A percentile compares a stretch with the other conserved stretches of the same genome.
Evolutionary conservation across 2,797 vertebrate genomes (phyloP).

Genomic region (Gorsachius magnificus): DNA sequence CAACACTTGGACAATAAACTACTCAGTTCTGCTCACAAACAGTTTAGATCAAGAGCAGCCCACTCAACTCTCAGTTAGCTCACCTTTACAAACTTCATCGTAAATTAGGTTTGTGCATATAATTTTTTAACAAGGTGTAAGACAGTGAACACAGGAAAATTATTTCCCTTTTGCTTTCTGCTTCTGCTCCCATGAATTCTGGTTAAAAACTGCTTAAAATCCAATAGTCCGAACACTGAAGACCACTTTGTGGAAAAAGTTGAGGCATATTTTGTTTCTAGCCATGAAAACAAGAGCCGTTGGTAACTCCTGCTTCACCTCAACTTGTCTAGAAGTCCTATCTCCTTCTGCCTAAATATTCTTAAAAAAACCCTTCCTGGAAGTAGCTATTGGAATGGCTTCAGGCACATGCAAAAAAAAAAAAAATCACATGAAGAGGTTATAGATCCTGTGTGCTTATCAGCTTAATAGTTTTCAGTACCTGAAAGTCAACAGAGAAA

Average conservation of each 20-base stretch:
- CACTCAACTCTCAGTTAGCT: background rate
- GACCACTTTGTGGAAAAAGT: background rate
- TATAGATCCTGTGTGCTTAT: rapidly evolving
- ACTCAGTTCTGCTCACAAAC: background rate
- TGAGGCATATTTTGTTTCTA: rapidly evolving
- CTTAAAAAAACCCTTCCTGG: background rate
- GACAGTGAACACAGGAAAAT: background rate
- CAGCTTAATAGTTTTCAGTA: background rate
- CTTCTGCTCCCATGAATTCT: background rate
- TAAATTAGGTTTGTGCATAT: rapidly evolving
- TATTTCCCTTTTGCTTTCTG: background rate
- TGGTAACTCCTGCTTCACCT: background rate
- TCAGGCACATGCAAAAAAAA: background rate
- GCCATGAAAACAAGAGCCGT: background rate
- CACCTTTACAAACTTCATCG: background rate
- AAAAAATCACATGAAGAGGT: background rate
- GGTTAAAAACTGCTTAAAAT: background rate
- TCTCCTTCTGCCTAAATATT: background rate
- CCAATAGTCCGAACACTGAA: background rate
- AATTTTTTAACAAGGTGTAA: background rate
- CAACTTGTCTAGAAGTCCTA: too few species aligned
- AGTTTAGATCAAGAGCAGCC: background rate
- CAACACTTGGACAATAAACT: background rate
- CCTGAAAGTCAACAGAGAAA: rapidly evolving
- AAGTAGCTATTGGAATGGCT: background rate